These are phyloP conservation scores for Pseudochirops cupreus DNA, from an alignment of 2,797 vertebrate genomes.

Conservation along the genomic window DNA sequence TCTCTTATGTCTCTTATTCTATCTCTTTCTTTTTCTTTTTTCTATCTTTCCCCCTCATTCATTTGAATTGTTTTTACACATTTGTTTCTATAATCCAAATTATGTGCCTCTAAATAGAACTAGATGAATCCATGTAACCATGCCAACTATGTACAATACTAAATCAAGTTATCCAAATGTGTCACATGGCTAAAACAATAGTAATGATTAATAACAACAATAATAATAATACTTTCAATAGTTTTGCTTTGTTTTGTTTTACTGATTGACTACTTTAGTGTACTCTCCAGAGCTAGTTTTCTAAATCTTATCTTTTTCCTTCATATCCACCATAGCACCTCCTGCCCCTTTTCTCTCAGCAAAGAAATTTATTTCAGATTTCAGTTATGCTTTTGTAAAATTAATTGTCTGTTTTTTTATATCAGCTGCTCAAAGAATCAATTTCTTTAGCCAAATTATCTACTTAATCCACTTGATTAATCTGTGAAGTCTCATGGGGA, in stretches of 20 bases:
- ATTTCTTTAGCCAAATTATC: too few species aligned
- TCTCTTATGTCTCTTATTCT: too few species aligned
- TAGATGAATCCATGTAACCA: not conserved
- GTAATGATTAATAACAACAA: too few species aligned
- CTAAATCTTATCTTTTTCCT: not conserved
- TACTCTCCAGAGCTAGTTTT: not conserved
- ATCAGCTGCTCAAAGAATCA: too few species aligned
- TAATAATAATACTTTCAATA: not conserved
- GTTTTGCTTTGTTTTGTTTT: not conserved
- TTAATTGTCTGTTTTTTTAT: too few species aligned
- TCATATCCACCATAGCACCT: not conserved
- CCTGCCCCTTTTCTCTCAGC: too few species aligned
- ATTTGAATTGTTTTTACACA: not conserved
- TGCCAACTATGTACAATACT: not conserved
- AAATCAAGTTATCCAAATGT: not conserved
- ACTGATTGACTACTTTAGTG: not conserved
- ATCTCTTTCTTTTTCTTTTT: not conserved
- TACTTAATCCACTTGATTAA: too few species aligned
- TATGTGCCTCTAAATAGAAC: not conserved
- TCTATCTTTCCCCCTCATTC: not conserved
- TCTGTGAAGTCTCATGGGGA: too few species aligned
- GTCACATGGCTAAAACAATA: not conserved
- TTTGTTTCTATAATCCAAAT: not conserved
- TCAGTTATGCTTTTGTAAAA: too few species aligned
- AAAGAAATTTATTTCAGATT: too few species aligned